Evolutionary conservation across 2,888 invertebrate species (phyloP), one percentile per base, ranked within the genome.

Genomic region (Lithophane socia): DNA sequence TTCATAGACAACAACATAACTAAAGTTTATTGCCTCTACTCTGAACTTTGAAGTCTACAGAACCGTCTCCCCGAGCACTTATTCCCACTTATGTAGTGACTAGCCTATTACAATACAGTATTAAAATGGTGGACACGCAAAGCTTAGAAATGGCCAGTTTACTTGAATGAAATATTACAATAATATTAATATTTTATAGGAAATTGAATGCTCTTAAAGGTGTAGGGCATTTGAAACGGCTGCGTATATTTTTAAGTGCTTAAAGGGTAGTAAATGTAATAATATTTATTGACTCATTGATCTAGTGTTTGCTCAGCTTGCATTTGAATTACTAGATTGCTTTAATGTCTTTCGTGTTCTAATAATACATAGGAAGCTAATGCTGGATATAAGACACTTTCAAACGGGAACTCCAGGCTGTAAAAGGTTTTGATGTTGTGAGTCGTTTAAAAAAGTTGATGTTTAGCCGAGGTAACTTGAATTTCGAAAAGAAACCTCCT

Each of bases 111-210:
- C 77, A 82, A 82, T 77, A 69, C 58, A 2, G 42, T 64, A 83
- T 77, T 83, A 82, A 77, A 82, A 82, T 77, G 18, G 68, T 52
- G 29, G 42, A 74, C 86, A 77, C 65, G 77, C 66, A 61, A 68
- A 63, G 83, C 68, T 72, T 82, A 72, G 86, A 77, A 83, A 82
- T 72, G 65, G 78, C 58, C 73, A 73, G 82, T 77, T 74, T 82
- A 72, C 16, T 74, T 72, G 68, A 82, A 54, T 76, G 73, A 85
- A 85, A 72, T 83, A 82, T 72, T 83, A 68, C 74, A 83, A 85
- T 72, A 73, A 73, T 82, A 82, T 85, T 69, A 82, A 66, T 73
- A 85, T 82, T 85, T 85, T 83, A 83, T 85, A 37, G 71, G 65
- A 72, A 85, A 85, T 82, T 82, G 60, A 85, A 82, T 77, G 56